These are phyloP conservation scores for Rutilus rutilus DNA, from an alignment of 2,113 vertebrate genomes.

Conservation along the genomic window DNA sequence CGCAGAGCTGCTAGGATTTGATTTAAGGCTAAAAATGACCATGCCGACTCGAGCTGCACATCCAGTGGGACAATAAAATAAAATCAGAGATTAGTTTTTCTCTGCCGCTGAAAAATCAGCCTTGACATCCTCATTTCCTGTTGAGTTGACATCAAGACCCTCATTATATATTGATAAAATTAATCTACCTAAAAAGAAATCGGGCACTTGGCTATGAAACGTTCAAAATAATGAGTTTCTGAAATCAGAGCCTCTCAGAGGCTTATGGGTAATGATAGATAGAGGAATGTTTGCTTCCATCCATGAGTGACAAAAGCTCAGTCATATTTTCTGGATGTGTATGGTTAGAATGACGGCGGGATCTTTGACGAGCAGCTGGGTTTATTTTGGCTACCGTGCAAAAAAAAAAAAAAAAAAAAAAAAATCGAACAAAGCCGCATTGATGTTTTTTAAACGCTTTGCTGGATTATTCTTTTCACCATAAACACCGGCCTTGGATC, in stretches of 20 bases:
- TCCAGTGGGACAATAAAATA: constrained; percentile 61
- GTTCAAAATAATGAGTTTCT: constrained; percentile 56
- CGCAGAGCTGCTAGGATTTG: constrained; percentile 34
- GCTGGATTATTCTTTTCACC: constrained; percentile 13
- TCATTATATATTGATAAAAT: constrained; percentile 77
- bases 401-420: neutral
- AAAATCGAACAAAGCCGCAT: neutral
- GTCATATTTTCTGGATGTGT: constrained; percentile 12
- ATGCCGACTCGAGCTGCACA: constrained; percentile 19
- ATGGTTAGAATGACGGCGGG: neutral
- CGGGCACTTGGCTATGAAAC: constrained; percentile 66
- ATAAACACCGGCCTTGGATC: neutral
- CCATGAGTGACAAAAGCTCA: constrained; percentile 37
- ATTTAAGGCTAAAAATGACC: constrained; percentile 51
- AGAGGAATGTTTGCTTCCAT: constrained; percentile 56
- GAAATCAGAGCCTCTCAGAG: constrained; percentile 56
- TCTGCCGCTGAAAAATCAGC: constrained; percentile 69
- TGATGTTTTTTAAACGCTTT: constrained; percentile 15
- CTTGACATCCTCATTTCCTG: constrained; percentile 76
- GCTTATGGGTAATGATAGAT: constrained; percentile 56
- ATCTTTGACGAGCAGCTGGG: constrained; percentile 14
- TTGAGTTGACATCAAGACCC: constrained; percentile 70
- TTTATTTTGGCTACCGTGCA: neutral
- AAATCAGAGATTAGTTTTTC: constrained; percentile 66
- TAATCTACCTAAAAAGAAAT: constrained; percentile 72